Conservation (phyloP, 2,888 invertebrate species). For the Rotaria magnacalcarata region DNA sequence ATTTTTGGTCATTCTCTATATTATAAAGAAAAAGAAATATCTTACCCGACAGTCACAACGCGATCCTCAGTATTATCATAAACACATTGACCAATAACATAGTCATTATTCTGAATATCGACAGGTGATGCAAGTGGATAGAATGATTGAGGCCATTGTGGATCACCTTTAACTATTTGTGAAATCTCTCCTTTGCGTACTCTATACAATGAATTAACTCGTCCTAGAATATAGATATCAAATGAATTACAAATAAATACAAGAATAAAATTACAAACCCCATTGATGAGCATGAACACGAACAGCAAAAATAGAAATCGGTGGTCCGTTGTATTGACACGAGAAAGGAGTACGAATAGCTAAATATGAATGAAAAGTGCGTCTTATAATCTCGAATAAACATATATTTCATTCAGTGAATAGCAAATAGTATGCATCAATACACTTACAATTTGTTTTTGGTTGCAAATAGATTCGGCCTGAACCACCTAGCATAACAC, state of each 20-base stretch:
- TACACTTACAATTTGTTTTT: slow-evolving; percentile 5
- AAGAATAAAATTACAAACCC: not conserved
- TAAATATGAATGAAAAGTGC: not conserved
- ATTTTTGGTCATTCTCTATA: not conserved
- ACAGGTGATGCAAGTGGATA: slow-evolving; percentile 33
- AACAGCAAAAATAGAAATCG: slow-evolving; percentile 42
- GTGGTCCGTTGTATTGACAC: slow-evolving; percentile 41
- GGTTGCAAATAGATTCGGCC: slow-evolving; percentile 37
- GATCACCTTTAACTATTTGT: slow-evolving; percentile 63
- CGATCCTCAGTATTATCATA: slow-evolving; percentile 43
- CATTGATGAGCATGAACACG: slow-evolving; percentile 43
- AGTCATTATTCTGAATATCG: slow-evolving; percentile 39
- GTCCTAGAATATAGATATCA: not conserved
- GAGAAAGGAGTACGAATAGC: slow-evolving; percentile 35
- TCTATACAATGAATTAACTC: slow-evolving; percentile 41
- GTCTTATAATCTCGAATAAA: not conserved
- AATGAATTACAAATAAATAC: no score
- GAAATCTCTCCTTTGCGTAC: slow-evolving; percentile 50
- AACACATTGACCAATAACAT: slow-evolving; percentile 40
- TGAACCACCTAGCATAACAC: slow-evolving; percentile 40
- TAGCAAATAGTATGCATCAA: not conserved
- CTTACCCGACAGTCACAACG: slow-evolving; percentile 27
- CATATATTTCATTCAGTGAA: no score
- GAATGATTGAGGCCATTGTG: slow-evolving; percentile 64
- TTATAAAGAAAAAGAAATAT: not conserved